Percentiles rank a stretch among this genome's conserved stretches.
phyloP scores from a whole-genome alignment of 2,888 invertebrate genomes.

The Urechis unicinctus region DNA sequence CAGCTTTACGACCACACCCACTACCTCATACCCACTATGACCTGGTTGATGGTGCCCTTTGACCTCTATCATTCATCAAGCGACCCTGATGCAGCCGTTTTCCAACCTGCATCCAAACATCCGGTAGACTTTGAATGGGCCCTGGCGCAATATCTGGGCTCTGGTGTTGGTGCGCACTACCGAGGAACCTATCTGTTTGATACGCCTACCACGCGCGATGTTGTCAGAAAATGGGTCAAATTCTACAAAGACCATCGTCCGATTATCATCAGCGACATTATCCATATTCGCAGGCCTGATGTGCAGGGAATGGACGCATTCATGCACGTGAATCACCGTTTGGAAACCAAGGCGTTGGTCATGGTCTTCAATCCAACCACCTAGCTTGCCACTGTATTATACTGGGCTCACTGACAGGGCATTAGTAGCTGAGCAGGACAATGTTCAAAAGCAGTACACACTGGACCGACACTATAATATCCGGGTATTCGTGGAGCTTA shows the following conservation, averaged over 20 bases:
- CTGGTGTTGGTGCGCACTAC: slow-evolving; percentile 23
- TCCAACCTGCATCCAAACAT: slow-evolving; percentile 19
- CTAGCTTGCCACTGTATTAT: slow-evolving; percentile 21
- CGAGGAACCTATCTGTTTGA: slow-evolving; percentile 20
- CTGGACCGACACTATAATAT: slow-evolving; percentile 15
- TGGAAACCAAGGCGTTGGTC: slow-evolving; percentile 16
- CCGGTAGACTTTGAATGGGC: slow-evolving; percentile 21
- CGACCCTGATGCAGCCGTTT: slow-evolving; percentile 20
- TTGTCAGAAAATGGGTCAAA: slow-evolving; percentile 20
- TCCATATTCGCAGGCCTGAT: slow-evolving; percentile 22
- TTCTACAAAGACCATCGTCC: slow-evolving; percentile 22
- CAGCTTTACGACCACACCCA: slow-evolving; percentile 20
- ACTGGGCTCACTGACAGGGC: slow-evolving; percentile 18
- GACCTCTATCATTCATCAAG: slow-evolving; percentile 20
- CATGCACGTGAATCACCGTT: slow-evolving; percentile 20
- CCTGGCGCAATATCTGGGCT: slow-evolving; percentile 21
- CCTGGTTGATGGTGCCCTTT: slow-evolving; percentile 23
- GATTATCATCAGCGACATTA: slow-evolving; percentile 21
- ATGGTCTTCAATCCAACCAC: slow-evolving; percentile 24
- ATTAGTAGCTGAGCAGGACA: slow-evolving; percentile 13
- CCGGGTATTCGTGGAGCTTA: slow-evolving; percentile 8
- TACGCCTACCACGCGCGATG: slow-evolving; percentile 11
- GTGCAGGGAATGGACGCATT: slow-evolving; percentile 21
- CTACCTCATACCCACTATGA: slow-evolving; percentile 15
- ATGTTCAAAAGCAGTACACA: neutral